Evolutionary conservation across 2,888 invertebrate genomes (phyloP).

Genomic region (Mimachlamys varia): DNA sequence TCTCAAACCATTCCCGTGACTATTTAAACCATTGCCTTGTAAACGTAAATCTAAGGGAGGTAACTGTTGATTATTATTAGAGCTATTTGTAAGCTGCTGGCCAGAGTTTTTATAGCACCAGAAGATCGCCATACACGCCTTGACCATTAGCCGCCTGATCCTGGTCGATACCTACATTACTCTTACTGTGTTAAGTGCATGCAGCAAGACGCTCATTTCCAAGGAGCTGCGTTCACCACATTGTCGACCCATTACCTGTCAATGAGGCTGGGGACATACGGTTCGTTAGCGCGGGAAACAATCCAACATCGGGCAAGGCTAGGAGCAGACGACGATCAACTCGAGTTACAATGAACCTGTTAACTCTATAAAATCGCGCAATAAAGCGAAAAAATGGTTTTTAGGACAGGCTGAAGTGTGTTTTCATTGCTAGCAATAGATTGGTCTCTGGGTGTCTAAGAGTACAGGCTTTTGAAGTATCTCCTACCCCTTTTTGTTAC

Average conservation of each 20-base stretch:
- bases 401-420: not conserved
- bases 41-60: not conserved
- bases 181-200: slow-evolving; percentile 14
- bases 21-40: not conserved
- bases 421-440: not conserved
- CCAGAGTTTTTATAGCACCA: not conserved
- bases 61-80: not conserved
- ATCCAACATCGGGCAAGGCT: not conserved
- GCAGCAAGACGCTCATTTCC: slow-evolving; percentile 23
- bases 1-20: no score
- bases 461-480: not conserved
- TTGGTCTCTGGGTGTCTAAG: not conserved
- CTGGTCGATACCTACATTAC: not conserved
- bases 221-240: slow-evolving; percentile 27
- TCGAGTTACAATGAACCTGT: not conserved
- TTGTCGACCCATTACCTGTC: slow-evolving; percentile 19
- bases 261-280: not conserved
- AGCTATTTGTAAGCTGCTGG: not conserved
- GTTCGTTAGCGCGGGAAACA: slow-evolving; percentile 36
- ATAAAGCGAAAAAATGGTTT: not conserved
- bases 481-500: not conserved
- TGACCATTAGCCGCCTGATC: not conserved
- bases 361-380: not conserved
- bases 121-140: not conserved
- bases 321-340: not conserved